phyloP scores from a whole-genome alignment of 2,113 vertebrate genomes.

The Sylvia atricapilla region DNA sequence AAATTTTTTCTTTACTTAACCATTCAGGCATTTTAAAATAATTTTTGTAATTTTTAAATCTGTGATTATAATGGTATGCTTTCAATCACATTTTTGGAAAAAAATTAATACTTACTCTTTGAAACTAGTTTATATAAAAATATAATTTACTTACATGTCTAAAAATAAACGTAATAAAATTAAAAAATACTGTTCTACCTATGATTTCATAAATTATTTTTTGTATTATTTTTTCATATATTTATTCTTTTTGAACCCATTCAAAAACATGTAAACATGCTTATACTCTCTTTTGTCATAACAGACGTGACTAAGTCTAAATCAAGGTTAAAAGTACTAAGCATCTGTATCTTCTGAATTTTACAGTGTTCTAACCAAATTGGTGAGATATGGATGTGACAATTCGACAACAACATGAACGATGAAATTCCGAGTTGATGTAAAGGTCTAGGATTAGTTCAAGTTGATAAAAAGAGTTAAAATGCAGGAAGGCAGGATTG shows the following conservation, averaged over 20 bases:
- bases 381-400: not conserved
- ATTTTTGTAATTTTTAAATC: not conserved
- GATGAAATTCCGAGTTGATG: rapidly evolving
- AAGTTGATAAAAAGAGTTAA: not conserved
- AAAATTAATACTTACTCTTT: not conserved
- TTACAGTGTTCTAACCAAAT: not conserved
- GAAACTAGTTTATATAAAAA: not conserved
- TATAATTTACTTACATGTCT: not conserved
- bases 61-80: not conserved
- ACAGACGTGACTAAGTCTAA: not conserved
- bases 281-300: not conserved
- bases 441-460: not conserved
- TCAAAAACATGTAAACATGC: not conserved
- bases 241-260: not conserved
- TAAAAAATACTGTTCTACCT: not conserved
- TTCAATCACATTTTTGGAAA: not conserved
- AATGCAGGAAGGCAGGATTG: not conserved
- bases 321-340: not conserved
- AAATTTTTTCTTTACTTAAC: not conserved
- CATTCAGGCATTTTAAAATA: not conserved
- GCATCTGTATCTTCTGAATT: not conserved
- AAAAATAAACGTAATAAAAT: not conserved
- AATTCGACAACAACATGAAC: not conserved
- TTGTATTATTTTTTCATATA: not conserved
- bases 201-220: not conserved